phyloP scores from a whole-genome alignment of 2,797 vertebrate genomes.

The Setipinna tenuifilis region DNA sequence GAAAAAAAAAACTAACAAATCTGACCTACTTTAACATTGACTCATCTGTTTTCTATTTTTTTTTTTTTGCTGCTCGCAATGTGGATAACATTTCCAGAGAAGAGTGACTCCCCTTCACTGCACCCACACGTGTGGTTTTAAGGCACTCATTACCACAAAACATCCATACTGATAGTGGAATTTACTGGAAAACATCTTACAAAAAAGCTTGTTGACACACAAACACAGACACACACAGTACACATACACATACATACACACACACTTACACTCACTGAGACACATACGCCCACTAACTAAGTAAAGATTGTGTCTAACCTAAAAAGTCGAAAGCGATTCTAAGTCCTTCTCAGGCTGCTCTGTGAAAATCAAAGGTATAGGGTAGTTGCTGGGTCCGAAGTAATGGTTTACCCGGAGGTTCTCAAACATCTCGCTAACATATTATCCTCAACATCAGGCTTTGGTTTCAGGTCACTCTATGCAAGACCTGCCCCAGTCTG shows the following conservation, averaged over 20 bases:
- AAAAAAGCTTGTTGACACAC: conserved; percentile 54
- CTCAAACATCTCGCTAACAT: conserved; percentile 72
- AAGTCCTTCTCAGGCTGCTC: conserved; percentile 72
- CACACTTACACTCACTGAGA: conserved; percentile 46
- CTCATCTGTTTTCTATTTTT: conserved; percentile 34
- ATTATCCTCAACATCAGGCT: conserved; percentile 65
- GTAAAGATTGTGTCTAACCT: conserved; percentile 69
- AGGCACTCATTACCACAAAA: conserved; percentile 77
- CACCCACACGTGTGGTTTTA: conserved; percentile 64
- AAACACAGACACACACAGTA: conserved; percentile 38
- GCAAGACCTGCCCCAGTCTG: background rate
- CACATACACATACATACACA: conserved; percentile 34
- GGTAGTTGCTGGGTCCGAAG: conserved; percentile 85
- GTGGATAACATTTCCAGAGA: conserved; percentile 55
- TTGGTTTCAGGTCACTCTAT: conserved; percentile 74
- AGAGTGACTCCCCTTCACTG: conserved; percentile 60
- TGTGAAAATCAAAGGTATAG: conserved; percentile 80
- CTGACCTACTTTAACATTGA: conserved; percentile 14
- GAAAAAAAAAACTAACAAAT: background rate
- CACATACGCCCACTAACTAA: conserved; percentile 47
- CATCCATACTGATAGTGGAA: conserved; percentile 55
- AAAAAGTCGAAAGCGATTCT: conserved; percentile 72
- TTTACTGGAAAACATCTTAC: conserved; percentile 61
- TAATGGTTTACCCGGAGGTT: conserved; percentile 76
- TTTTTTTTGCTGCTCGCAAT: conserved; percentile 53